These are phyloP conservation scores for Medauroidea extradentata DNA, from an alignment of 1,140 invertebrate genomes.

Conservation along the genomic window DNA sequence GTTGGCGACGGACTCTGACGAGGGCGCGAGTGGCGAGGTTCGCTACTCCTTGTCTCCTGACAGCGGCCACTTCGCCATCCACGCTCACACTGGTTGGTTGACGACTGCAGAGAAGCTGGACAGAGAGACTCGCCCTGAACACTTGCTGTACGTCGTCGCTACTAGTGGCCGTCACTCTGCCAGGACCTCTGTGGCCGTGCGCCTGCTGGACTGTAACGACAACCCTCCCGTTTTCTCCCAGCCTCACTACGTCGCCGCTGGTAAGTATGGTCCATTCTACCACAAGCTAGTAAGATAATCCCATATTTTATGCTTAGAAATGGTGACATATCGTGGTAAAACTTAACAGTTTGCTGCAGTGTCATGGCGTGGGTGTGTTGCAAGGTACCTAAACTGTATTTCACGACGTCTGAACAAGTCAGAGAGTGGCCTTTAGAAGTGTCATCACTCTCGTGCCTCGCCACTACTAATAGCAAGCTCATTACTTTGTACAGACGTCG, in stretches of 20 bases:
- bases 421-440: no score
- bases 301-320: no score
- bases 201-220: constrained; percentile 50
- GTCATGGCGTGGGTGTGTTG: no score
- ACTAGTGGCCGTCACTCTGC: constrained; percentile 13
- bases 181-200: constrained; percentile 42
- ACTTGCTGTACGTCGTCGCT: constrained; percentile 40
- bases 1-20: constrained; percentile 51
- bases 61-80: constrained; percentile 22
- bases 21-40: constrained; percentile 44
- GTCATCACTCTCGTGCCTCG: no score
- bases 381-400: no score
- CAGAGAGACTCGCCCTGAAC: constrained; percentile 42
- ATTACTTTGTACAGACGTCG: no score
- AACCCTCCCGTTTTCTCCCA: constrained; percentile 48
- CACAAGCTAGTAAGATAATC: no score
- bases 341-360: no score
- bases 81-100: constrained; percentile 46
- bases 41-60: constrained; percentile 43
- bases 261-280: constrained; percentile 23
- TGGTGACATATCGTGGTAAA: no score
- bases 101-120: constrained; percentile 47
- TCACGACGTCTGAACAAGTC: no score
- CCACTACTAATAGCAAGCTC: no score
- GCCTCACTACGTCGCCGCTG: constrained; percentile 42